These are phyloP conservation scores for Enoplosus armatus DNA, from an alignment of 2,797 vertebrate species.

Conservation along the genomic window DNA sequence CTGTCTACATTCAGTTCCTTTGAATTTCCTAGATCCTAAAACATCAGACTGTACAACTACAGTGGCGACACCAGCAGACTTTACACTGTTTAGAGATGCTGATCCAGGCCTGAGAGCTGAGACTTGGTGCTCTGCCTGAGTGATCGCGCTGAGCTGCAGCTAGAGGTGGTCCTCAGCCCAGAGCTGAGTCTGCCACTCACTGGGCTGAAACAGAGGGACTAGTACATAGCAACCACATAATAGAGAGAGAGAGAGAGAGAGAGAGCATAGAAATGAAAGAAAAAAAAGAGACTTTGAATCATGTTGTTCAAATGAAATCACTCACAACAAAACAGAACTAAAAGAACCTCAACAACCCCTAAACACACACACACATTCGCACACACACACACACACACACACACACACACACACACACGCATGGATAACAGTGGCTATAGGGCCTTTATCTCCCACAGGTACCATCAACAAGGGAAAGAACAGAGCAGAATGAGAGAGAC, in stretches of 20 bases:
- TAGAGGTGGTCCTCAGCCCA: conserved; percentile 27
- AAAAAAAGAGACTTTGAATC: not conserved
- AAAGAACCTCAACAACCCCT: not conserved
- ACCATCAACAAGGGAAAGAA: not conserved
- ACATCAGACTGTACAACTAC: not conserved
- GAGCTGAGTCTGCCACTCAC: conserved; percentile 25
- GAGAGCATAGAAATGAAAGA: not conserved
- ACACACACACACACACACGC: not conserved
- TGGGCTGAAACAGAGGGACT: conserved; percentile 36
- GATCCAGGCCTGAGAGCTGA: conserved; percentile 29
- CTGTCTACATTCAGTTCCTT: not conserved
- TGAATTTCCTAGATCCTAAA: conserved; percentile 8
- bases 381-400: no score
- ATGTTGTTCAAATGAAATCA: not conserved
- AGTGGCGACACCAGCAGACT: conserved; percentile 13
- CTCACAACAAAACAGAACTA: not conserved
- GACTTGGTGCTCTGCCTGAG: conserved; percentile 23
- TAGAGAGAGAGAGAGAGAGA: not conserved
- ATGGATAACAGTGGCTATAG: not conserved
- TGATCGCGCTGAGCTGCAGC: conserved; percentile 15
- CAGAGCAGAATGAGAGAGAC: not conserved
- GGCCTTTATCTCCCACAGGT: conserved; percentile 13
- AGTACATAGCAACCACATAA: conserved; percentile 2
- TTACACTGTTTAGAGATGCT: conserved; percentile 28
- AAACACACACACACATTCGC: not conserved